Percentiles rank a stretch among this genome's conserved stretches.
These are phyloP conservation scores for Mesoclemmys tuberculata DNA, from an alignment of 2,113 vertebrate species.

Conservation along the genomic window DNA sequence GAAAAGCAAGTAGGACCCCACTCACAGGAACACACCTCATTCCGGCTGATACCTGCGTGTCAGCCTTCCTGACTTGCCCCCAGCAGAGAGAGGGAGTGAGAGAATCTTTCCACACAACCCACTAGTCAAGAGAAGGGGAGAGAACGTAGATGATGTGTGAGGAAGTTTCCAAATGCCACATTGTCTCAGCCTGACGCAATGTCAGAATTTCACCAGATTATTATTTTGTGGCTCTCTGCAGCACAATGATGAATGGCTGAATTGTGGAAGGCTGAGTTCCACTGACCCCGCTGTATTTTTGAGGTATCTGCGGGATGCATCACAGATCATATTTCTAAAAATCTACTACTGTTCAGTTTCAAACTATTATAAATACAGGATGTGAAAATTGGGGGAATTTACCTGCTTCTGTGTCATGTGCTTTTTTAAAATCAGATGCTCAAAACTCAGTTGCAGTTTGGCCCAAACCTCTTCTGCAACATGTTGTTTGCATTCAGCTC, in stretches of 20 bases:
- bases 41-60: fast-evolving
- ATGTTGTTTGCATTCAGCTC: not conserved
- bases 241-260: not conserved
- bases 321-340: not conserved
- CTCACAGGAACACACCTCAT: not conserved
- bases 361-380: not conserved
- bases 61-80: not conserved
- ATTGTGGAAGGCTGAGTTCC: not conserved
- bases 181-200: fast-evolving
- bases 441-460: not conserved
- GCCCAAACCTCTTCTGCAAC: not conserved
- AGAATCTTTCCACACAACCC: not conserved
- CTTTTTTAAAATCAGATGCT: not conserved
- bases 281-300: fast-evolving
- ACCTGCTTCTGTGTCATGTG: not conserved
- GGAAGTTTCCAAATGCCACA: not conserved
- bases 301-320: not conserved
- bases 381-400: not conserved
- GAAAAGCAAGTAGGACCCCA: not conserved
- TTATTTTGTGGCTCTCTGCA: not conserved
- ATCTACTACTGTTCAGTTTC: not conserved
- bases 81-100: not conserved
- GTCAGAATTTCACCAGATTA: fast-evolving
- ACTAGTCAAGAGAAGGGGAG: not conserved
- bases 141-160: not conserved